Percentiles rank a stretch among this genome's conserved stretches.
Evolutionary conservation across 1,140 invertebrate species (phyloP).

Genomic region (Calosoma granatense): DNA sequence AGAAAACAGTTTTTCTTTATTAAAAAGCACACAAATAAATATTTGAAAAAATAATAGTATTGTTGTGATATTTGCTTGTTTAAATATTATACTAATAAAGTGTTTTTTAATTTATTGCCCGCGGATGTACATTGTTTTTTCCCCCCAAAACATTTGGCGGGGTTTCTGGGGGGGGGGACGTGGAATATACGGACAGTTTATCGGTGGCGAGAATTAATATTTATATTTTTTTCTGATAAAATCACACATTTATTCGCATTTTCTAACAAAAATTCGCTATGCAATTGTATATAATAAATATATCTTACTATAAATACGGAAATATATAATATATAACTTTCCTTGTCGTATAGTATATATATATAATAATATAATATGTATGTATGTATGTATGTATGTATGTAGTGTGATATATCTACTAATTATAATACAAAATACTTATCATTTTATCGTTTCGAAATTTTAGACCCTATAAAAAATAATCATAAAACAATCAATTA

Average conservation of each 20-base stretch:
- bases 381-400: constrained; percentile 1
- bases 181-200: too few relatives aligned
- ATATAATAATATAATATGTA: not conserved
- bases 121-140: not conserved
- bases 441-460: not conserved
- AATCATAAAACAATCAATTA: too few relatives aligned
- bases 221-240: not conserved
- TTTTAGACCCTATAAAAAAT: too few relatives aligned
- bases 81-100: not conserved
- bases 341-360: constrained; percentile 4
- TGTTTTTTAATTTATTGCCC: not conserved
- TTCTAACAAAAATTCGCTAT: constrained; percentile 6
- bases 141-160: too few relatives aligned
- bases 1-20: too few relatives aligned
- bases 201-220: too few relatives aligned
- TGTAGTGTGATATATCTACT: not conserved
- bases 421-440: not conserved
- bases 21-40: too few relatives aligned
- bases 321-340: constrained; percentile 9
- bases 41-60: not conserved
- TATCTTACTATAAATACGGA: constrained; percentile 7
- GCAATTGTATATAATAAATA: constrained; percentile 8
- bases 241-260: constrained; percentile 8
- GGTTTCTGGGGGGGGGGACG: too few relatives aligned
- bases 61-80: not conserved